Base-by-base conservation (phyloP, 2,888 invertebrate species). In the Chymomyza procnemis region DNA sequence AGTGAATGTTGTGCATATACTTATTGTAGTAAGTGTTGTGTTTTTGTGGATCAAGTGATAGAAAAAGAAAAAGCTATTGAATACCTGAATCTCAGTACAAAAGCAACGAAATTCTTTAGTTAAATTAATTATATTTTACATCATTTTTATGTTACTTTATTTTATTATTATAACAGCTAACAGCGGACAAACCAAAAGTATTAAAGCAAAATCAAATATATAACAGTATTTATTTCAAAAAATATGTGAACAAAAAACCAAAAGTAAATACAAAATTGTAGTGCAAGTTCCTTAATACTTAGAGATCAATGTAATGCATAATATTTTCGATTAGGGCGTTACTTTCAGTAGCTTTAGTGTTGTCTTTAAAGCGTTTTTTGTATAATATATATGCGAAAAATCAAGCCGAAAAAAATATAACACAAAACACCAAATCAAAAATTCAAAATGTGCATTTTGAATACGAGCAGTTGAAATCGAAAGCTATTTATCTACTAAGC, bases 71-170 rank as follows among this genome's bases (percentile, higher is more conserved):
- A 71, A 71, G 70, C 62, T 64, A 74, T 67, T 71, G 61, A 61
- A 69, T 74, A 76, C 79, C 82, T 86, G 83, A 85, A 79, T 73
- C 77, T 87, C 86, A 84, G 83, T 84, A 84, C 83, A 84, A 84
- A 81, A 18, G 61, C 68, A 64, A 64, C 9, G 12, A 66, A 67
- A 65, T 75, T 76, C 64, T 78, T 34, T 8, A 34, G 34, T 34
- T 34, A 34, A 4, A 9, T 34, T 2, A 2, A 2, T 12, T 34
- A 9, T 34, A 1, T 9, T 34, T 34, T 34, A 34, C 8, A 8
- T 34, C 1, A 65, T 56, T 21, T 64, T 66, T 12, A 30, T 26
- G 26, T 55, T 56, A 59, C 16, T 61, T 61, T 64, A 64, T 61
- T 66, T 63, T 48, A 22, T 55, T 41, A 6, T 41, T 26, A 22